phyloP scores from a whole-genome alignment of 2,888 invertebrate genomes.

The Tetragnatha montana region DNA sequence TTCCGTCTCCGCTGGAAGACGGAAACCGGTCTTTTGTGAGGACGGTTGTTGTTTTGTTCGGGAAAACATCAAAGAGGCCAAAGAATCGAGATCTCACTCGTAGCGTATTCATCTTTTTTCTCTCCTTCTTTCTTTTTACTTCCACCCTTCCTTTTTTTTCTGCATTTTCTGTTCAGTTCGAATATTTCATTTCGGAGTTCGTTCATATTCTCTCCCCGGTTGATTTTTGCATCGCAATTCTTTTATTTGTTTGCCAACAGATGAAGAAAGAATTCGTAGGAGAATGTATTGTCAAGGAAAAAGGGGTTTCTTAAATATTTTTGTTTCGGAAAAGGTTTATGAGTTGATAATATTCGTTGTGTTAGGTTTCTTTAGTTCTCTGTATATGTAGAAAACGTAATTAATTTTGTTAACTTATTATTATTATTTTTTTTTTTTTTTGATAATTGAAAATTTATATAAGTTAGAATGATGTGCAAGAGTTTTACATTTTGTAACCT shows the following conservation, averaged over 20 bases:
- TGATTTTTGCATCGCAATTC: slow-evolving; percentile 27
- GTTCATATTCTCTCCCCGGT: slow-evolving; percentile 36
- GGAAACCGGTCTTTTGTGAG: slow-evolving; percentile 67
- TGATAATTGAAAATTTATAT: too few relatives aligned
- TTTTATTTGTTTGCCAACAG: neutral
- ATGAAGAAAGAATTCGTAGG: neutral
- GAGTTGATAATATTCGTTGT: neutral
- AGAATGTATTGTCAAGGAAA: neutral
- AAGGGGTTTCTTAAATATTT: neutral
- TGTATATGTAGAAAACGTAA: too few relatives aligned
- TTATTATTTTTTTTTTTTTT: too few relatives aligned
- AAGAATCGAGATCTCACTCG: slow-evolving; percentile 65
- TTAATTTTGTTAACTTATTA: too few relatives aligned
- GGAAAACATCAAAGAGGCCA: slow-evolving; percentile 63
- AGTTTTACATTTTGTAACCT: too few relatives aligned
- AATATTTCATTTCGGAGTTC: slow-evolving; percentile 47
- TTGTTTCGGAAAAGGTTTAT: neutral
- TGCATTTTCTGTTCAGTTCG: slow-evolving; percentile 29
- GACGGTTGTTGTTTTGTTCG: slow-evolving; percentile 62
- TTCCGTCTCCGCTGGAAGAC: slow-evolving; percentile 65
- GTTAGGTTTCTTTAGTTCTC: neutral
- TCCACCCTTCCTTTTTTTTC: slow-evolving; percentile 26
- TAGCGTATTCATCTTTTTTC: slow-evolving; percentile 42
- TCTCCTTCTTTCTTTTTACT: slow-evolving; percentile 3
- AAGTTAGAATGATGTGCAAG: too few relatives aligned